Conservation (phyloP, 2,797 vertebrate genomes). For the Parambassis ranga region DNA sequence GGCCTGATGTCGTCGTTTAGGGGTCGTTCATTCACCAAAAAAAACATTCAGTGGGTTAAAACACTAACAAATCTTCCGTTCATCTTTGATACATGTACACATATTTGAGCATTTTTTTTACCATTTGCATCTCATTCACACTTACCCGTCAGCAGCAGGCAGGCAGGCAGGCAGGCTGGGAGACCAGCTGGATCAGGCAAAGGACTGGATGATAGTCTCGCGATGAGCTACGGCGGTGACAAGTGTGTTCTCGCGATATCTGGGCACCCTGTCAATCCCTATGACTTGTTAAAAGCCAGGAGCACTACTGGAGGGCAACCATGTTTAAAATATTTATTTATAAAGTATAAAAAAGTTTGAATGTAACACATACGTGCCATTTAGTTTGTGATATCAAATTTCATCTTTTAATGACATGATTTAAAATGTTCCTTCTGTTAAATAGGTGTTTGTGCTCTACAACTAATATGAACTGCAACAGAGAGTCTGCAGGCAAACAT, state of each 20-base stretch:
- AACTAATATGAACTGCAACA: constrained; percentile 11
- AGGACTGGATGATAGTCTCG: constrained; percentile 73
- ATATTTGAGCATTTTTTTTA: constrained; percentile 42
- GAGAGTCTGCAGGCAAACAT: constrained; percentile 52
- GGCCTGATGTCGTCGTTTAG: constrained; percentile 58
- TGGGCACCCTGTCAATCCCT: constrained; percentile 14
- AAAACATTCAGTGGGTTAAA: neutral
- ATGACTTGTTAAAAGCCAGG: constrained; percentile 21
- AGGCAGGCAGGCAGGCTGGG: no score
- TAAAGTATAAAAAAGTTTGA: neutral
- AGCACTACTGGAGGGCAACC: neutral
- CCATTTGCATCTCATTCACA: constrained; percentile 66
- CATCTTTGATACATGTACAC: neutral
- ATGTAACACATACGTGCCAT: no score
- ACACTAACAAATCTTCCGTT: neutral
- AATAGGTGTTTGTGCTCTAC: neutral
- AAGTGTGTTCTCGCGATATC: constrained; percentile 64
- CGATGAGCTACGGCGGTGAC: constrained; percentile 45
- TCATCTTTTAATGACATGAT: neutral
- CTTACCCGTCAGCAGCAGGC: constrained; percentile 76
- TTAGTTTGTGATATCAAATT: neutral
- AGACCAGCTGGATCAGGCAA: constrained; percentile 73
- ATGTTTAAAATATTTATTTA: neutral
- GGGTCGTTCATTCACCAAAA: neutral
- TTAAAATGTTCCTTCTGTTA: neutral